Evolutionary conservation across 2,797 vertebrate species (phyloP), one percentile per base, ranked within the genome.

Genomic region (Dromococcyx pavoninus): DNA sequence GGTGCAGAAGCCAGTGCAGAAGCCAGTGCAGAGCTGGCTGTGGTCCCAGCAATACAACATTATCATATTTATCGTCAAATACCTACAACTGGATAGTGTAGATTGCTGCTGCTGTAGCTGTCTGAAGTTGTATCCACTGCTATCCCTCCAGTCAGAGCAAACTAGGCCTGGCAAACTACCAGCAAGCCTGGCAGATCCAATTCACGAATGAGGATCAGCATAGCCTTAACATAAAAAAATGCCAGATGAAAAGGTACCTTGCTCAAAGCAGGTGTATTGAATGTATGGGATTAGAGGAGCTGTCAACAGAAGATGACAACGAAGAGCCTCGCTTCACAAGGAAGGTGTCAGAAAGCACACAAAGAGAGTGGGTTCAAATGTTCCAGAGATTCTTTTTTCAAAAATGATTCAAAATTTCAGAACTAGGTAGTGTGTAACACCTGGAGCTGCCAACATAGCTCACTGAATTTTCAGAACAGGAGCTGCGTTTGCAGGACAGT

Each of bases 281-380:
- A 95, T 5, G 13, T 9, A 84, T 2, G 19, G 81, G 91, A 92
- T 93, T 70, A 93, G 93, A 95, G 75, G 77, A 91, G 46, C 84
- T 97, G 87, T 92, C 79, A 92, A 80, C 89, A 56, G 74, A 78
- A 54, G 65, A 87, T 71, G 88, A 93, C 87, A 95, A 56, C 70
- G 85, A 95, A 91, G 79, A 84, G 46, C 44, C 61, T 71, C 9
- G 4, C 71, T 75, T 91, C 70, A 78, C 73, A 72, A 76, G 82
- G 54, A 74, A 51, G 66, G 56, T 96, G 71, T 90, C 88, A 94
- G 76, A 73, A 90, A 87, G 70, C 70, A 60, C 48, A 43, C 1
- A 12, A 71, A 88, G 50, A 72, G 32, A 86, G 41, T 85, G 67
- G 51, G 64, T 79, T 94, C 7, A 91, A 93, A 64, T 51, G 53